Percentiles rank a stretch among this genome's conserved stretches.
Evolutionary conservation across 2,113 vertebrate species (phyloP).

Genomic region (Colaptes auratus): DNA sequence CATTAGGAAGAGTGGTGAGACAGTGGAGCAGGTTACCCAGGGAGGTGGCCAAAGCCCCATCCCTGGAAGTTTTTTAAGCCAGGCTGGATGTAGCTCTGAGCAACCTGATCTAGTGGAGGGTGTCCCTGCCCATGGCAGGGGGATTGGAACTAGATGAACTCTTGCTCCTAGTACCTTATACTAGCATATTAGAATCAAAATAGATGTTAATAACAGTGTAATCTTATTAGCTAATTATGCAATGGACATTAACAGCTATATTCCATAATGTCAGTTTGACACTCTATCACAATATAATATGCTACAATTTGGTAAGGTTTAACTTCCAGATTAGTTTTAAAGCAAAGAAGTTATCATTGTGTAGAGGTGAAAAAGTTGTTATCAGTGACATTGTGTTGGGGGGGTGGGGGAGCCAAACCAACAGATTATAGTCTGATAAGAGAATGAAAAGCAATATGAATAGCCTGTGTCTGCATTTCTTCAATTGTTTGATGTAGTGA

Average conservation of each 20-base stretch:
- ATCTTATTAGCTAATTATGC: background rate
- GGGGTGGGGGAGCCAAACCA: background rate
- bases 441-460: background rate
- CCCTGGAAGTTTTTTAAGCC: too few relatives aligned
- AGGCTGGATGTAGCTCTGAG: too few relatives aligned
- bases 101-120: too few relatives aligned
- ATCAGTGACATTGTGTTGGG: background rate
- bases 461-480: background rate
- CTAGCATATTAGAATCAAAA: background rate
- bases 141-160: too few relatives aligned
- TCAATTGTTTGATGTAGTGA: background rate
- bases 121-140: too few relatives aligned
- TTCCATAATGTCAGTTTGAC: background rate
- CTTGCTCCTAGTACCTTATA: background rate
- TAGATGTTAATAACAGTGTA: background rate
- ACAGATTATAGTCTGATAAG: background rate
- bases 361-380: background rate
- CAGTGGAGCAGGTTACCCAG: too few relatives aligned
- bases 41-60: too few relatives aligned
- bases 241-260: background rate
- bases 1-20: too few relatives aligned
- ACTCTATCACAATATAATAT: background rate
- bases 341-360: background rate
- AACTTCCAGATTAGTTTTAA: background rate
- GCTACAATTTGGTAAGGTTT: background rate